A percentile compares a stretch with the other conserved stretches of the same genome.
Conservation (phyloP, 2,797 vertebrate genomes). For the Etheostoma nigrum region DNA sequence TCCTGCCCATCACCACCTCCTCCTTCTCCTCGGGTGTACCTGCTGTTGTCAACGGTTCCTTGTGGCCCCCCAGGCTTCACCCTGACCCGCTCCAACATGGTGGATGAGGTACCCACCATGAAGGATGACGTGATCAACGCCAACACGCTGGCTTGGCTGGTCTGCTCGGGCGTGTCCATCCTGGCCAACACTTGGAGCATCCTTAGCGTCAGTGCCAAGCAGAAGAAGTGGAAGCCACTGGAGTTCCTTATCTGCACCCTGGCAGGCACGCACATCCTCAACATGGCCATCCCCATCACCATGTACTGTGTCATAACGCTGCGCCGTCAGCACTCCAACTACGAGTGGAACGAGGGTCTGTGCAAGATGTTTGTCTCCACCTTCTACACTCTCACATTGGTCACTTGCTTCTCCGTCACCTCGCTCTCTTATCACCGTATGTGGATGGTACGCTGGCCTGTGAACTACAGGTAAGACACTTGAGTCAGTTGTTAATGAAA, state of each 20-base stretch:
- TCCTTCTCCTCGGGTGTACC: conserved; percentile 75
- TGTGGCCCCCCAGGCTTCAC: conserved; percentile 62
- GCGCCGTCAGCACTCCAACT: conserved; percentile 88
- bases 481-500: not conserved
- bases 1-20: conserved; percentile 78
- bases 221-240: conserved; percentile 96
- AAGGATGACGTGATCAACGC: conserved; percentile 91
- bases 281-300: conserved; percentile 92
- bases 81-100: conserved; percentile 83
- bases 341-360: conserved; percentile 95
- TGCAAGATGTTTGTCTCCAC: conserved; percentile 97
- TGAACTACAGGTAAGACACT: conserved; percentile 91
- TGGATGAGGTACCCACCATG: conserved; percentile 91
- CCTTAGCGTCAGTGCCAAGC: conserved; percentile 94
- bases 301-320: conserved; percentile 93
- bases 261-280: conserved; percentile 95
- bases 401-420: conserved; percentile 96
- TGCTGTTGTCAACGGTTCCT: conserved; percentile 70
- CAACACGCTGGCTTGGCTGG: conserved; percentile 94
- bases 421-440: conserved; percentile 96
- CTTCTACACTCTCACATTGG: conserved; percentile 95
- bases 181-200: conserved; percentile 95
- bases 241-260: conserved; percentile 94
- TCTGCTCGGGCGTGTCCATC: conserved; percentile 91
- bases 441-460: conserved; percentile 99